phyloP scores from a whole-genome alignment of 2,797 vertebrate genomes.

The Sylvia borin region DNA sequence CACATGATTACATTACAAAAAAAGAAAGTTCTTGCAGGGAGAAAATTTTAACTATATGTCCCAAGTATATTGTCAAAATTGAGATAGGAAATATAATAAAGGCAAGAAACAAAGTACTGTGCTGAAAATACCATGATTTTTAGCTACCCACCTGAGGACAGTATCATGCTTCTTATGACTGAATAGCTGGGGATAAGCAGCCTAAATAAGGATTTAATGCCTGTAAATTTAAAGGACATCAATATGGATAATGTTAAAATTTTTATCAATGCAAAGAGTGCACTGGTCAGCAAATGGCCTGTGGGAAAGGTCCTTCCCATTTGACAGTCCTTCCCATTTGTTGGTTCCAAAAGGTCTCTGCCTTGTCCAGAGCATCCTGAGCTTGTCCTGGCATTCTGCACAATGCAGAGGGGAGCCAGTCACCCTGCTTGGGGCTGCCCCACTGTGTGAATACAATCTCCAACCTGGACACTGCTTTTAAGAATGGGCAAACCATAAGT shows the following conservation, averaged over 20 bases:
- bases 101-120: neutral
- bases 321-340: neutral
- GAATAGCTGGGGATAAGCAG: neutral
- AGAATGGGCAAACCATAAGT: neutral
- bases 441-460: neutral
- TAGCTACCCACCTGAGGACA: neutral
- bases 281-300: neutral
- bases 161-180: neutral
- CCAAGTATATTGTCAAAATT: neutral
- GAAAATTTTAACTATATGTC: neutral
- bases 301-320: neutral
- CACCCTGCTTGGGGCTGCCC: neutral
- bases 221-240: neutral
- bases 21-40: neutral
- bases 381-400: neutral
- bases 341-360: neutral
- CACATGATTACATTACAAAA: neutral
- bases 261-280: neutral
- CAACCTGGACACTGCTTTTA: neutral
- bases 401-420: neutral
- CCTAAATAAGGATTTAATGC: neutral
- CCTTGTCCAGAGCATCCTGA: neutral
- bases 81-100: neutral
- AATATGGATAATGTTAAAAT: neutral
- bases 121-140: neutral